Conservation (phyloP, 2,888 invertebrate species). For the Sphaerophoria taeniata region DNA sequence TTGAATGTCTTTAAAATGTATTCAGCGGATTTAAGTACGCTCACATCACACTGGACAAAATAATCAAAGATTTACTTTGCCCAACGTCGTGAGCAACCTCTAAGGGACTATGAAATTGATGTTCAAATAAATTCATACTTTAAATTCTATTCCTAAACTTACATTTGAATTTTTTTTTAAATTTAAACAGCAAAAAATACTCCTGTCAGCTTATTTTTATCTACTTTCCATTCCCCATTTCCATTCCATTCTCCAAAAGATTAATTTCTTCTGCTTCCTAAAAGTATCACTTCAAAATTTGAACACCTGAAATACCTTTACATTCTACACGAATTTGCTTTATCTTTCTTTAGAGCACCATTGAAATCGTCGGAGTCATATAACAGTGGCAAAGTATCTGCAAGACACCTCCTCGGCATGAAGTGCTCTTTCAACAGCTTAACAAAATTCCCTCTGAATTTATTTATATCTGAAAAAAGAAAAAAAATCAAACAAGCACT, state of each 20-base stretch:
- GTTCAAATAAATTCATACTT: too few relatives aligned
- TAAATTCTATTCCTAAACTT: too few relatives aligned
- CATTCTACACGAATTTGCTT: slow-evolving; percentile 1
- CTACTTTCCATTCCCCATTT: neutral
- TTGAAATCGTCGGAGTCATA: slow-evolving; percentile 9
- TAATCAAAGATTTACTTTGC: too few relatives aligned
- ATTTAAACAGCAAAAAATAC: too few relatives aligned
- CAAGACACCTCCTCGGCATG: neutral
- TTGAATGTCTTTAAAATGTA: too few relatives aligned
- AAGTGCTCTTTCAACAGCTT: neutral
- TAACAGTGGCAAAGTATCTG: neutral
- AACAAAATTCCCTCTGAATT: neutral
- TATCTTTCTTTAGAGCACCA: neutral
- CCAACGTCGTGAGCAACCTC: too few relatives aligned
- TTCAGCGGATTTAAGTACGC: too few relatives aligned
- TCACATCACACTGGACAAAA: too few relatives aligned
- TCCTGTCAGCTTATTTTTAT: too few relatives aligned
- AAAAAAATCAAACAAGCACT: neutral
- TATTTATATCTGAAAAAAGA: neutral
- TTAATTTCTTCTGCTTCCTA: neutral
- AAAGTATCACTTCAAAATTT: neutral
- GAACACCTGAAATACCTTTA: slow-evolving; percentile 10
- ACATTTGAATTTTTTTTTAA: too few relatives aligned
- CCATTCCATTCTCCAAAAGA: neutral
- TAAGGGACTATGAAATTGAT: too few relatives aligned